These are phyloP conservation scores for Tiliacea aurago DNA, from an alignment of 2,888 invertebrate genomes.

Conservation along the genomic window DNA sequence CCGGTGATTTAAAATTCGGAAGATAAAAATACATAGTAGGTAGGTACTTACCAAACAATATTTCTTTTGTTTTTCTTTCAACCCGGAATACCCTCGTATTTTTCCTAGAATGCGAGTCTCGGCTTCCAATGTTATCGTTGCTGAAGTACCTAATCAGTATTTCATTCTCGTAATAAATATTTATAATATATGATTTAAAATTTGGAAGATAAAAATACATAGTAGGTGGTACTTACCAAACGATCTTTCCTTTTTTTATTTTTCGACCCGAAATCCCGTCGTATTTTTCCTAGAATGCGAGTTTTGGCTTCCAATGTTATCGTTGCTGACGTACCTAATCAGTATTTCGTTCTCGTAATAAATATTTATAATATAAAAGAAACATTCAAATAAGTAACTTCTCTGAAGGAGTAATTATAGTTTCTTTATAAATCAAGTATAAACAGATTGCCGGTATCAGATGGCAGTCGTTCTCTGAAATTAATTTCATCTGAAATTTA, in stretches of 20 bases:
- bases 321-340: not conserved
- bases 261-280: not conserved
- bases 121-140: no score
- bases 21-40: no score
- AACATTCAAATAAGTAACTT: not conserved
- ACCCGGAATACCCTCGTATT: no score
- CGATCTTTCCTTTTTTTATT: not conserved
- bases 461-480: constrained; percentile 11
- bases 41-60: no score
- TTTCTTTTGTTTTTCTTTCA: no score
- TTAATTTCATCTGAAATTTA: not conserved
- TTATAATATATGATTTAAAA: no score
- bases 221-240: not conserved
- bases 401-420: not conserved
- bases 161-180: no score
- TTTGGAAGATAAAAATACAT: not conserved
- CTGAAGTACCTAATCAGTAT: no score
- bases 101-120: no score
- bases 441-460: not conserved
- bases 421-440: constrained; percentile 8
- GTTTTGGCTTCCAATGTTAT: not conserved
- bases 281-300: not conserved
- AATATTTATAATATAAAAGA: constrained; percentile 11
- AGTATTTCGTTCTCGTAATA: constrained; percentile 3
- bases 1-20: not conserved